Percentiles rank a stretch among this genome's conserved stretches.
phyloP scores from a whole-genome alignment of 2,797 vertebrate genomes.

The Megaceryle alcyon region DNA sequence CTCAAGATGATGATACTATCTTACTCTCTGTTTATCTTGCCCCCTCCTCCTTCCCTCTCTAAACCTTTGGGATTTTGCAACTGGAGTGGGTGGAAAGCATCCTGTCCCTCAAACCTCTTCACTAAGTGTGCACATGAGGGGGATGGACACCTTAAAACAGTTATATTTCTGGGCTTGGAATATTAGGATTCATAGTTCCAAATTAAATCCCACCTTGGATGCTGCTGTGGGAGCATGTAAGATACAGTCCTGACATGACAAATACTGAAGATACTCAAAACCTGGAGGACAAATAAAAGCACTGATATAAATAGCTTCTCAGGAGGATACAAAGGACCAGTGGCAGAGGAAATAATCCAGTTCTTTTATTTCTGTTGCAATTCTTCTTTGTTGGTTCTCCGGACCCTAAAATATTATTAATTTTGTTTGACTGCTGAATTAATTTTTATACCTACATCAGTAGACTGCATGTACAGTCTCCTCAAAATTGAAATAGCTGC shows the following conservation, averaged over 20 bases:
- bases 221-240: background rate
- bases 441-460: constrained; percentile 23
- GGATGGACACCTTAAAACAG: background rate
- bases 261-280: background rate
- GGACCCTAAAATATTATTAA: background rate
- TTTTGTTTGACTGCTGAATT: background rate
- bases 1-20: background rate
- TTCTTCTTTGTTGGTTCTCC: background rate
- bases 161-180: background rate
- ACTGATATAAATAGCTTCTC: background rate
- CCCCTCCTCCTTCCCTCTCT: background rate
- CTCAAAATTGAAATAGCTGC: constrained; percentile 9
- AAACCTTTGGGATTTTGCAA: background rate
- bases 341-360: background rate
- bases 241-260: background rate
- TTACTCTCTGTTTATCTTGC: background rate
- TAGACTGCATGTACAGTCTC: background rate
- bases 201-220: background rate
- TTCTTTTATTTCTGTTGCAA: background rate
- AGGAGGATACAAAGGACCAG: background rate
- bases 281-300: background rate
- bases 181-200: background rate
- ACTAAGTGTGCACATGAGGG: background rate
- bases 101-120: background rate
- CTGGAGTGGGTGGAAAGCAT: background rate